phyloP scores from a whole-genome alignment of 1,140 invertebrate genomes.

The Lucilia sericata region DNA sequence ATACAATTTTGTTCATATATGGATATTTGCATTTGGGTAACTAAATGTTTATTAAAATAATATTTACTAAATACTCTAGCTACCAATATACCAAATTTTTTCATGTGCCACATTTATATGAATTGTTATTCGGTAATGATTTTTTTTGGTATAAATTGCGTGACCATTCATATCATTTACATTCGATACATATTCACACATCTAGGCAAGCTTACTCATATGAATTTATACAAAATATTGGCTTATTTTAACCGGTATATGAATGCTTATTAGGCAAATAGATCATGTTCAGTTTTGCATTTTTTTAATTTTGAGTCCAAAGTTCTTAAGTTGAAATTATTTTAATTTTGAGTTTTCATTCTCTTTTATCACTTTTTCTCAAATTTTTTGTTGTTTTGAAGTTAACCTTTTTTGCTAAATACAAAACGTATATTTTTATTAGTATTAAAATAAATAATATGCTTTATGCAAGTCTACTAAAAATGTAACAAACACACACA shows the following conservation, averaged over 20 bases:
- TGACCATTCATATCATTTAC: background rate
- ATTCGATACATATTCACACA: background rate
- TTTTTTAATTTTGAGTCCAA: too few relatives aligned
- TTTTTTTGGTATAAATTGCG: conserved; percentile 18
- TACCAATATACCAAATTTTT: background rate
- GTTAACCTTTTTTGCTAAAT: too few relatives aligned
- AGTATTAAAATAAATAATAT: background rate
- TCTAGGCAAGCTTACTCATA: background rate
- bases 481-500: background rate
- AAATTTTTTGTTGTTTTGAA: too few relatives aligned
- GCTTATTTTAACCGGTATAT: too few relatives aligned
- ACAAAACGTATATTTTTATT: background rate
- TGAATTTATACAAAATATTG: too few relatives aligned
- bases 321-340: too few relatives aligned
- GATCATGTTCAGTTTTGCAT: too few relatives aligned
- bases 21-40: background rate
- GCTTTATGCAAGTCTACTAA: background rate
- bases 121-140: background rate
- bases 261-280: too few relatives aligned
- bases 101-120: background rate
- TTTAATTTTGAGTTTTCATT: too few relatives aligned
- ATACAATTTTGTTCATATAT: too few relatives aligned
- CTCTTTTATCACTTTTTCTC: too few relatives aligned
- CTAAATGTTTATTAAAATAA: background rate
- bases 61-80: background rate